A percentile compares a stretch with the other conserved stretches of the same genome.
phyloP scores from a whole-genome alignment of 2,888 invertebrate genomes.

The Carterocephalus palaemon region DNA sequence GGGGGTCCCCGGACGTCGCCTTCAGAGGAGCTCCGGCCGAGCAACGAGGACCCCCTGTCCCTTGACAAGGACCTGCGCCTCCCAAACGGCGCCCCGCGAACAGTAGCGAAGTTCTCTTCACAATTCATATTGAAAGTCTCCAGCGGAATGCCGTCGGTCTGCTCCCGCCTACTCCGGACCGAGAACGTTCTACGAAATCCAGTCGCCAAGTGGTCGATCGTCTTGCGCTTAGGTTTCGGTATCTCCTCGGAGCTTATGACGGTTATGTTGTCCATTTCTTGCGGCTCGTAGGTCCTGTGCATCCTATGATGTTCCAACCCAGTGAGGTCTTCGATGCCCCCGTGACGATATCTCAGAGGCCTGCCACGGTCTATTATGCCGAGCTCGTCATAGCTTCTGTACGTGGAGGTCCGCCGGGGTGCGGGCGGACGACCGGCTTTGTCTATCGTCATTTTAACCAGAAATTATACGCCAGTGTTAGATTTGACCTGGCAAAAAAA shows the following conservation, averaged over 20 bases:
- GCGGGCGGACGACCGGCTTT: conserved; percentile 66
- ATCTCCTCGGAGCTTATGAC: conserved; percentile 72
- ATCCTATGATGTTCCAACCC: conserved; percentile 55
- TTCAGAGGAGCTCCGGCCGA: conserved; percentile 85
- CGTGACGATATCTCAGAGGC: conserved; percentile 63
- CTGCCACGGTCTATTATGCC: conserved; percentile 60
- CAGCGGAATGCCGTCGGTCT: conserved; percentile 62
- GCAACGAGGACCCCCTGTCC: conserved; percentile 71
- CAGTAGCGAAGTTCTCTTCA: conserved; percentile 67
- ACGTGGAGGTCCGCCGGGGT: conserved; percentile 66
- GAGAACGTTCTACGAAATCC: conserved; percentile 71
- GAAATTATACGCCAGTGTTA: conserved; percentile 36
- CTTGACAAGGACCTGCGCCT: conserved; percentile 69
- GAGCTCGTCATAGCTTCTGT: conserved; percentile 72
- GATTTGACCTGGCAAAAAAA: conserved; percentile 62
- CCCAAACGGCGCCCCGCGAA: conserved; percentile 68
- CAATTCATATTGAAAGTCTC: conserved; percentile 61
- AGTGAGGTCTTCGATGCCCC: conserved; percentile 64
- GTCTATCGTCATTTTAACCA: conserved; percentile 66
- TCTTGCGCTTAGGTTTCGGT: conserved; percentile 58
- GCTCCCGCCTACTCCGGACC: conserved; percentile 58
- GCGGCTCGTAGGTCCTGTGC: conserved; percentile 51
- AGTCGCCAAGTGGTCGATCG: conserved; percentile 67
- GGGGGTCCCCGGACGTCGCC: conserved; percentile 79
- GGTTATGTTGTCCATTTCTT: conserved; percentile 67